Percentiles rank a stretch among this genome's conserved stretches.
phyloP scores from a whole-genome alignment of 2,797 vertebrate genomes.

The Sphaeramia orbicularis region DNA sequence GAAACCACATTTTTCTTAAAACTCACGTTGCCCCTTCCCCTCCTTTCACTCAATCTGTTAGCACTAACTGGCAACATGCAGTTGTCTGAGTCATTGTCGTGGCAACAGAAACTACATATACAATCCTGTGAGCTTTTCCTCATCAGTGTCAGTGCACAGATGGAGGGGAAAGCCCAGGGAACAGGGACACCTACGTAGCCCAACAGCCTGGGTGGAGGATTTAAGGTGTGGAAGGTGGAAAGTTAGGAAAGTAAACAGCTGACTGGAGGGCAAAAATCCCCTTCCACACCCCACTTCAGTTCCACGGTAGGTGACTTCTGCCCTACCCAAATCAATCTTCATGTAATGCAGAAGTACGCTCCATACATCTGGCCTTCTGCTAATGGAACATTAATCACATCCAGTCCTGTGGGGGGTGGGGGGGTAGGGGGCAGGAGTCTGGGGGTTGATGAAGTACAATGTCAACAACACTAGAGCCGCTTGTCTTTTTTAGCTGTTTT shows the following conservation, averaged over 20 bases:
- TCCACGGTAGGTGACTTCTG: constrained; percentile 16
- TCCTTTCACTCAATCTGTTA: constrained; percentile 19
- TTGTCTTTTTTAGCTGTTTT: constrained; percentile 41
- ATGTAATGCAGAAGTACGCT: not conserved
- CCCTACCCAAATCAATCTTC: not conserved
- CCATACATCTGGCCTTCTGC: not conserved
- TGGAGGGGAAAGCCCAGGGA: constrained; percentile 2
- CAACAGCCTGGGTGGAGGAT: constrained; percentile 4
- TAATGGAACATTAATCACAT: constrained; percentile 20
- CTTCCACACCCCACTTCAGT: not conserved
- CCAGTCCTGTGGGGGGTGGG: not conserved
- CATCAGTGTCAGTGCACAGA: constrained; percentile 40
- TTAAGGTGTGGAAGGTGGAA: constrained; percentile 49
- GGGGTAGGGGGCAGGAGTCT: constrained; percentile 7
- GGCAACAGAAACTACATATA: constrained; percentile 69
- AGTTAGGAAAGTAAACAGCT: constrained; percentile 18
- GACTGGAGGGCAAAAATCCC: constrained; percentile 21
- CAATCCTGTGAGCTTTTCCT: constrained; percentile 37
- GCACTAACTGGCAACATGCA: constrained; percentile 8
- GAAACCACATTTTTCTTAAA: constrained; percentile 21
- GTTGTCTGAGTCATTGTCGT: constrained; percentile 62
- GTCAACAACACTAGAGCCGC: constrained; percentile 20
- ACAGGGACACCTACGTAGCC: not conserved
- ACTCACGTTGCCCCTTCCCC: not conserved
- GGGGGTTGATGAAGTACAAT: constrained; percentile 23